phyloP scores from a whole-genome alignment of 2,797 vertebrate species.

The Alfaro cultratus region DNA sequence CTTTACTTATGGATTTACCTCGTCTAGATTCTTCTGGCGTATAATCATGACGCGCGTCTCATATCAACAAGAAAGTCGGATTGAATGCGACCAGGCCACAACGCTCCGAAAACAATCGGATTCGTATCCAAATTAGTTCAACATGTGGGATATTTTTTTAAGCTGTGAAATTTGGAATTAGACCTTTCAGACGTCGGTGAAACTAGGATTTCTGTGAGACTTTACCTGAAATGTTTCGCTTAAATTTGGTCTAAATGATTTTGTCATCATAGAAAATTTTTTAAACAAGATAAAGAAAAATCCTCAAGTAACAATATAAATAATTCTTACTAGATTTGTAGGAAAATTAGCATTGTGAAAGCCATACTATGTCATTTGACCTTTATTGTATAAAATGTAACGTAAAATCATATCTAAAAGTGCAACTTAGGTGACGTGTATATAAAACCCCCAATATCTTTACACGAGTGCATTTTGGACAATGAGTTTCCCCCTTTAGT shows the following conservation, averaged over 20 bases:
- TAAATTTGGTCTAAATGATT: background rate
- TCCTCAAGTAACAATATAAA: background rate
- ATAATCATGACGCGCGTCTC: no score
- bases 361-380: background rate
- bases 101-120: no score
- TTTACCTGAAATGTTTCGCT: background rate
- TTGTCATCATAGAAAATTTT: background rate
- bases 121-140: no score
- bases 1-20: no score
- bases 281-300: background rate
- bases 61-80: no score
- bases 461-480: background rate
- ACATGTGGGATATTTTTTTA: no score
- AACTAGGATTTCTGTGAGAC: background rate
- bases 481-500: background rate
- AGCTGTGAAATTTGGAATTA: no score
- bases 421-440: background rate
- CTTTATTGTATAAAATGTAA: background rate
- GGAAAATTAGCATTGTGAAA: background rate
- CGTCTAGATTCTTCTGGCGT: no score
- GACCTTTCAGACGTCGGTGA: no score
- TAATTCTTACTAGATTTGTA: background rate
- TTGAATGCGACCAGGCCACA: no score
- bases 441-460: background rate
- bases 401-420: background rate